These are phyloP conservation scores for Pseudococcus longispinus DNA, from an alignment of 2,888 invertebrate species.

Conservation along the genomic window DNA sequence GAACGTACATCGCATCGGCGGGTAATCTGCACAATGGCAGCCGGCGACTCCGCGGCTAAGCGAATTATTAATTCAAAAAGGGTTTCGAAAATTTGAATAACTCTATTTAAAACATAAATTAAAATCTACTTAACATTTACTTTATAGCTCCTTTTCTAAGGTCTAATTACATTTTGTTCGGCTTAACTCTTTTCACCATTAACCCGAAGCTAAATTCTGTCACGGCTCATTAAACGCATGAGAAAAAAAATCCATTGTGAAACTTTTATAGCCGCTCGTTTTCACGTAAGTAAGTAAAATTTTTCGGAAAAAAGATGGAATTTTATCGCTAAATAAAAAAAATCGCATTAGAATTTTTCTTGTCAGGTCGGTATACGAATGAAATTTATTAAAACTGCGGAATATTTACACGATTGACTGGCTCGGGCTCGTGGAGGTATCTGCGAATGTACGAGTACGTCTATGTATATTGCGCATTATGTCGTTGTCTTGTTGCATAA, in stretches of 20 bases:
- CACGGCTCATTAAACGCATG: slow-evolving; percentile 25
- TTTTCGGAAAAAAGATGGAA: not conserved
- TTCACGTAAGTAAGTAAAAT: not conserved
- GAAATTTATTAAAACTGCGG: not conserved
- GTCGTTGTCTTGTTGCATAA: not conserved
- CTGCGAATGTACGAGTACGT: no score
- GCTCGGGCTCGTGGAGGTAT: not conserved
- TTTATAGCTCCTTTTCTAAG: slow-evolving; percentile 19
- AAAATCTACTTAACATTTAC: slow-evolving; percentile 30
- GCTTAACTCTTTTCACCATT: slow-evolving; percentile 26
- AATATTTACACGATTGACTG: not conserved
- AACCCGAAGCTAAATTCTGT: slow-evolving; percentile 28
- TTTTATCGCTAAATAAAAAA: not conserved
- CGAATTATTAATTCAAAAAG: slow-evolving; percentile 31
- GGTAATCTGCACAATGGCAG: not conserved
- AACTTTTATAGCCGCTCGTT: slow-evolving; percentile 21
- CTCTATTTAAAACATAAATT: slow-evolving; percentile 26
- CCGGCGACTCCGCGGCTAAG: not conserved
- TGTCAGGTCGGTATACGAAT: not conserved
- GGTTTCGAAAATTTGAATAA: slow-evolving; percentile 32
- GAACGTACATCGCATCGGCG: not conserved
- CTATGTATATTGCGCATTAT: not conserved
- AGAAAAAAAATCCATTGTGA: slow-evolving; percentile 22
- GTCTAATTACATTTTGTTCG: slow-evolving; percentile 23
- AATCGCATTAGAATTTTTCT: not conserved